Percentiles rank a stretch among this genome's conserved stretches.
phyloP scores from a whole-genome alignment of 2,888 invertebrate genomes.

The Byasa hedistus region DNA sequence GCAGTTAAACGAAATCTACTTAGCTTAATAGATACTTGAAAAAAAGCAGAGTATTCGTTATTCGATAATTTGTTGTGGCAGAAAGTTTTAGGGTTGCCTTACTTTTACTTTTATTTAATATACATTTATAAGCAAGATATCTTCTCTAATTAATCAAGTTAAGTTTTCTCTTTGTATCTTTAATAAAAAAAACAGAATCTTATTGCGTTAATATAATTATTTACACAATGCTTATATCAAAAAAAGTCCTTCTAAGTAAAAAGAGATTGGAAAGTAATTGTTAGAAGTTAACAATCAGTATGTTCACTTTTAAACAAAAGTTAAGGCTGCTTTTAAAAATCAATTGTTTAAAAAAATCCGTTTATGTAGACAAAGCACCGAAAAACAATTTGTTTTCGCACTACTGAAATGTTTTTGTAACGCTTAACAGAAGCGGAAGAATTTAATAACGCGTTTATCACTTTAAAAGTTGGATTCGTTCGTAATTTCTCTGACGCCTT shows the following conservation, averaged over 20 bases:
- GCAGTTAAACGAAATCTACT: slow-evolving; percentile 30
- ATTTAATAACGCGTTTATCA: slow-evolving; percentile 27
- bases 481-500: slow-evolving; percentile 11
- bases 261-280: too few relatives aligned
- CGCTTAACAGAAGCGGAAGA: slow-evolving; percentile 24
- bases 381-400: neutral
- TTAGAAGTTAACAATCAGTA: too few relatives aligned
- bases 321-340: neutral
- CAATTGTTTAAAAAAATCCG: neutral
- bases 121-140: neutral
- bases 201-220: too few relatives aligned
- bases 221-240: too few relatives aligned
- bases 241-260: too few relatives aligned
- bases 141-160: too few relatives aligned
- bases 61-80: slow-evolving; percentile 14
- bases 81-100: slow-evolving; percentile 14
- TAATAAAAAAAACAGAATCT: too few relatives aligned
- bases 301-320: too few relatives aligned
- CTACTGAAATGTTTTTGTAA: slow-evolving; percentile 14
- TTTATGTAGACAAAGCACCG: neutral
- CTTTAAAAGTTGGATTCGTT: slow-evolving; percentile 22
- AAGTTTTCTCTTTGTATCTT: too few relatives aligned
- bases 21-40: slow-evolving; percentile 30
- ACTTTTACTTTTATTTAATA: neutral
- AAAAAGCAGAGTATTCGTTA: slow-evolving; percentile 22